Base-by-base conservation (phyloP, 2,888 invertebrate species). In the Coleophora flavipennella region DNA sequence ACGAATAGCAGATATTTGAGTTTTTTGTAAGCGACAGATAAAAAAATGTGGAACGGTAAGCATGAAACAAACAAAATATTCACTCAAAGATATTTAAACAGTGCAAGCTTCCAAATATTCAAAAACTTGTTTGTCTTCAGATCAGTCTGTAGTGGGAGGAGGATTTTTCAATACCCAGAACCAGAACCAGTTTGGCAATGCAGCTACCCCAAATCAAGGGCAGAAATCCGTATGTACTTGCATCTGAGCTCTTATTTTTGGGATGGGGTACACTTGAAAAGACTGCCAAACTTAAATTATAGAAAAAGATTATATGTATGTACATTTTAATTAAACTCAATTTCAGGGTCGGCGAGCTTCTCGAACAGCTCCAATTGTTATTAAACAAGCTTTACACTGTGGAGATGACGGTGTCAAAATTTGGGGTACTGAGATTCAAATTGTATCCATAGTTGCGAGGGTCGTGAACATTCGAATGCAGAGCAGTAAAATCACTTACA, bases 381-480 rank as follows among this genome's bases (percentile, higher is more conserved):
- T 85, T 35, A 73, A 55, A 45, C 85, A 85, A 62, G 85, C 85
- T 8, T 54, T 85, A 13, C 78, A 81, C 42, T 62, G 74, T 53
- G 78, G 81, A 12, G 84, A 83, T 53, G 85, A 85, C 47, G 85
- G 85, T 38, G 54, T 85, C 0, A 84, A 79, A 56, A 83, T 85
- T 54, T 85, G 85, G 84, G 85, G 85, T 20, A 80, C 80, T 11
- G 85, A 85, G 44, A 71, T 85, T 37, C 84, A 84, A 57, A 84
- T 85, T 41, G 76, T 81, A 0, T 73, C 66, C 4, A 54, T 85
- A 45, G 72, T 85, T 8, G 85, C 81, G 14, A 59, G 81, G 36
- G 55, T 85, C 1, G 61, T 67, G 33, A 84, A 80, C 43, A 83
- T 85, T 31, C 61, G 74, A 33, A 66, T 83, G 53, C 85, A 85